Conservation (phyloP, 2,888 invertebrate species). For the Strigamia crassipes region DNA sequence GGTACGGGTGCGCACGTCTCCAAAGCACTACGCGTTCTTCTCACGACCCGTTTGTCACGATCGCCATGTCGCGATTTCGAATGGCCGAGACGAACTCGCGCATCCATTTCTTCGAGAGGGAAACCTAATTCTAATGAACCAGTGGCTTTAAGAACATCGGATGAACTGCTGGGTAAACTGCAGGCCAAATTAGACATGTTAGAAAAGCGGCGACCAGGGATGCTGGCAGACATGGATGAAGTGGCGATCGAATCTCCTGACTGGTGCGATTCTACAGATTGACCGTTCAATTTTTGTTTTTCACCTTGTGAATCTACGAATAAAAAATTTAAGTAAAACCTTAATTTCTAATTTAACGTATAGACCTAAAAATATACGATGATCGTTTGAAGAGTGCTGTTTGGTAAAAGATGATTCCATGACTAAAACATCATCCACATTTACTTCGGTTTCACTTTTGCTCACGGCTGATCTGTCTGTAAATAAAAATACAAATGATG, state of each 20-base stretch:
- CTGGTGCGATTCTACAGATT: conserved; percentile 42
- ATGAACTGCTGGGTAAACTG: conserved; percentile 50
- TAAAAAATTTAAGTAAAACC: not conserved
- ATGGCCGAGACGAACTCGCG: conserved; percentile 43
- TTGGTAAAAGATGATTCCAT: conserved; percentile 23
- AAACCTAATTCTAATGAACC: conserved; percentile 66
- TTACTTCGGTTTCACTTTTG: conserved; percentile 18
- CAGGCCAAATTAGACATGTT: conserved; percentile 53
- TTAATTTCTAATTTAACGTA: not conserved
- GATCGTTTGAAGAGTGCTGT: conserved; percentile 26
- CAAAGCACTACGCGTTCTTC: conserved; percentile 57
- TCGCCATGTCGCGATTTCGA: conserved; percentile 44
- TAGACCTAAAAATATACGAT: conserved; percentile 19
- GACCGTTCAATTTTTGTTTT: conserved; percentile 14
- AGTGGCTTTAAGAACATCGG: conserved; percentile 56
- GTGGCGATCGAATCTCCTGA: conserved; percentile 45
- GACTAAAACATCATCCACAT: conserved; percentile 20
- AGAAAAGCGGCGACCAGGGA: conserved; percentile 53
- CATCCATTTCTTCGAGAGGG: conserved; percentile 63
- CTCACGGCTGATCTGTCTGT: not conserved
- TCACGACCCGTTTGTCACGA: conserved; percentile 51
- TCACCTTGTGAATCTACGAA: conserved; percentile 43
- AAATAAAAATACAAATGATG: not conserved
- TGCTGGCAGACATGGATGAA: conserved; percentile 38
- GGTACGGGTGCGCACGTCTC: conserved; percentile 54